Evolutionary conservation across 1,140 invertebrate genomes (phyloP).

Genomic region (Asbolus verrucosus): DNA sequence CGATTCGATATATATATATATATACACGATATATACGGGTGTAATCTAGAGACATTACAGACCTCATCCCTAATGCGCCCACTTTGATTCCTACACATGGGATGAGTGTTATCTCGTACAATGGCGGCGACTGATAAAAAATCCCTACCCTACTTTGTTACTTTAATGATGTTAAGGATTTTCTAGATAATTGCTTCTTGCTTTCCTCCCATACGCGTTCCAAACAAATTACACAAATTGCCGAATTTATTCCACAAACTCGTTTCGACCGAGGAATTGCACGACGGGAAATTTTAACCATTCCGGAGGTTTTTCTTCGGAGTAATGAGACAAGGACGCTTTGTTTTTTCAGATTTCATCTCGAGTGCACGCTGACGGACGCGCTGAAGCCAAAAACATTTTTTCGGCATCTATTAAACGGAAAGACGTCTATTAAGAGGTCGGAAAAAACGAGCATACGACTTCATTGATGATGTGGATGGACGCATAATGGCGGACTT

Average conservation of each 20-base stretch:
- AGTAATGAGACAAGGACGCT: too few species aligned
- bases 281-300: neutral
- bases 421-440: too few species aligned
- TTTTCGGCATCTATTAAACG: too few species aligned
- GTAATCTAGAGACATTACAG: conserved; percentile 56
- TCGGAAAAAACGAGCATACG: too few species aligned
- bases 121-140: conserved; percentile 46
- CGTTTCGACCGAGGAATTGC: neutral
- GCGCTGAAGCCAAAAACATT: too few species aligned
- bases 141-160: conserved; percentile 44
- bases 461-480: too few species aligned
- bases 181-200: conserved; percentile 48
- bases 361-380: too few species aligned
- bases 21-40: conserved; percentile 49
- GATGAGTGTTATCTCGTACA: conserved; percentile 48
- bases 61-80: conserved; percentile 51
- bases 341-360: too few species aligned
- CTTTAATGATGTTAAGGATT: conserved; percentile 50
- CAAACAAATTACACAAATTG: conserved; percentile 16
- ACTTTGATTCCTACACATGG: conserved; percentile 57
- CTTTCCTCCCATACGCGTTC: neutral
- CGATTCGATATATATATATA: too few species aligned
- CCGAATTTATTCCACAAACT: conserved; percentile 27
- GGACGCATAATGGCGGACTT: too few species aligned
- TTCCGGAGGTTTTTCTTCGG: neutral